Evolutionary conservation across 37 sponge, comb jelly and placozoan species (phyloP).

Genomic region (Lycopodina hypogea): DNA sequence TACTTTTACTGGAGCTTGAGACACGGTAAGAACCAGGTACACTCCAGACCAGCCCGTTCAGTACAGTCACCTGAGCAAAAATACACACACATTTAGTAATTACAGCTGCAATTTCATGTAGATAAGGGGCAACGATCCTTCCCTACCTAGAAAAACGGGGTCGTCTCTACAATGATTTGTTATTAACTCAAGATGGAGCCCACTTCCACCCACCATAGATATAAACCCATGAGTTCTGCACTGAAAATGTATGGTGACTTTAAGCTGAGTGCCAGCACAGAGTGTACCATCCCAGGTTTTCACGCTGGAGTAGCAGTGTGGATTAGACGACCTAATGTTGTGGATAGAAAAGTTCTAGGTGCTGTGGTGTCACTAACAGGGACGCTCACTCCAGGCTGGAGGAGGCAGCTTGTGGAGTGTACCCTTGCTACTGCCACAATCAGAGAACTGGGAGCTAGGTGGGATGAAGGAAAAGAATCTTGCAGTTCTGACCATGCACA

Average conservation of each 20-base stretch:
- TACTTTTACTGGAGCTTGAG: no score
- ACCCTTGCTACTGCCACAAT: background rate
- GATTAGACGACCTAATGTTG: slow-evolving; percentile 84
- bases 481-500: background rate
- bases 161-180: no score
- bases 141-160: no score
- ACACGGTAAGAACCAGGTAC: no score
- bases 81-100: no score
- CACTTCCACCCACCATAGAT: slow-evolving; percentile 12
- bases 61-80: no score
- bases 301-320: slow-evolving; percentile 66
- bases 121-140: no score
- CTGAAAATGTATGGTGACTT: background rate
- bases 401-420: background rate
- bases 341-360: slow-evolving; percentile 70
- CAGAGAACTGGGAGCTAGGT: background rate
- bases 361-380: slow-evolving; percentile 43
- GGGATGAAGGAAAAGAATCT: background rate
- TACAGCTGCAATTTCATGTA: no score
- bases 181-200: slow-evolving; percentile 2
- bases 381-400: background rate
- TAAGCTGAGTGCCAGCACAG: background rate
- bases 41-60: no score
- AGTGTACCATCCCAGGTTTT: slow-evolving; percentile 35
- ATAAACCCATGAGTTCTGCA: background rate